A percentile compares a stretch with the other conserved stretches of the same genome.
phyloP scores from a whole-genome alignment of 2,888 invertebrate genomes.

The Andrena camellia region DNA sequence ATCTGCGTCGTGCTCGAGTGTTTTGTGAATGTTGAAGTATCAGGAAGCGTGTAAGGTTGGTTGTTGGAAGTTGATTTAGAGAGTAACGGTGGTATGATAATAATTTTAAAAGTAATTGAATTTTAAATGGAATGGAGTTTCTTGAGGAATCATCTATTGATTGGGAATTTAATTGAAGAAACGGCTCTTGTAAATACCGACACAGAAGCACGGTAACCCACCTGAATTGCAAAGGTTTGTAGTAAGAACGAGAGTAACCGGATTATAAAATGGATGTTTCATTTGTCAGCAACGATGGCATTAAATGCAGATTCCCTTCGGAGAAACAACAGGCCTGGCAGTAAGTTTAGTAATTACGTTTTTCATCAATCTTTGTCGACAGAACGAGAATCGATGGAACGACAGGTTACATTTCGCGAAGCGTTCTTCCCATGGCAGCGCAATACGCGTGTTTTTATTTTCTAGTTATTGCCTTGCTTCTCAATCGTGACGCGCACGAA shows the following conservation, averaged over 20 bases:
- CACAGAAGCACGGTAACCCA: background rate
- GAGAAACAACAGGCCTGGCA: conserved; percentile 10
- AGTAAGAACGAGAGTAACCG: background rate
- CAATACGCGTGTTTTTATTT: conserved; percentile 29
- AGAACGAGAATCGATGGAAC: conserved; percentile 41
- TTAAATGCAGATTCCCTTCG: conserved; percentile 41
- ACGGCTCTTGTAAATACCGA: background rate
- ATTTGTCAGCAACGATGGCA: conserved; percentile 30
- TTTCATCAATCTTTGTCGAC: conserved; percentile 61
- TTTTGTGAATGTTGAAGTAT: too few relatives aligned
- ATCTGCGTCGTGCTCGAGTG: too few relatives aligned
- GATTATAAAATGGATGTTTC: conserved; percentile 2
- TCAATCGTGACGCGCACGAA: conserved; percentile 27
- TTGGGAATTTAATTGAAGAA: background rate
- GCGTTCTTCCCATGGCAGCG: conserved; percentile 31
- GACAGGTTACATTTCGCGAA: conserved; percentile 37
- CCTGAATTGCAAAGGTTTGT: background rate
- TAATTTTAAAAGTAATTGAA: too few relatives aligned
- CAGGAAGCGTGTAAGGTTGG: too few relatives aligned
- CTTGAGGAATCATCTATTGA: background rate
- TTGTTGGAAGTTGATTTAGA: too few relatives aligned
- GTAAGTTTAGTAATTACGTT: conserved; percentile 60
- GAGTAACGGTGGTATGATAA: too few relatives aligned
- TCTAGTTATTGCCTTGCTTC: conserved; percentile 39
- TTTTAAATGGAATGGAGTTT: too few relatives aligned